Conservation (phyloP, 2,797 vertebrate genomes). For the Sternotherus odoratus region DNA sequence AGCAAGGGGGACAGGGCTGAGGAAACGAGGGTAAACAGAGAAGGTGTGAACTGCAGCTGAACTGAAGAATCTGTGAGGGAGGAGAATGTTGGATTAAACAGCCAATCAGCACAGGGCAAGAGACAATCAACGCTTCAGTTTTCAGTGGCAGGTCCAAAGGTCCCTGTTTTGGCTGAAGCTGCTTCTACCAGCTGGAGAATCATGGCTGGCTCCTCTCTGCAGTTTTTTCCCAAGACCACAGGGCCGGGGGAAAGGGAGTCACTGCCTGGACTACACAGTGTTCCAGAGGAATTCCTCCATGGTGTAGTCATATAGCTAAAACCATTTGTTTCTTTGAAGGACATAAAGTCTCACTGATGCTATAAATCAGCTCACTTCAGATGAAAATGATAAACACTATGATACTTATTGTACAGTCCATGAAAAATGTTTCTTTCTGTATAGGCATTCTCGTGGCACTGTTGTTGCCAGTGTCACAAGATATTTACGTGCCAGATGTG, state of each 20-base stretch:
- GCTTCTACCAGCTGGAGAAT: too few relatives aligned
- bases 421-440: neutral
- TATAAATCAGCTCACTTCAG: neutral
- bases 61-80: neutral
- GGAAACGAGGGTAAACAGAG: neutral
- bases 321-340: neutral
- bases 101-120: neutral
- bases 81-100: neutral
- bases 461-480: too few relatives aligned
- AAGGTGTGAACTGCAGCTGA: neutral
- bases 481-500: too few relatives aligned
- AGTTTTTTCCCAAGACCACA: too few relatives aligned
- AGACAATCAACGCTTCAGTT: neutral
- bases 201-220: too few relatives aligned
- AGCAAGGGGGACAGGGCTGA: too few relatives aligned
- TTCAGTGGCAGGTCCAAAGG: neutral
- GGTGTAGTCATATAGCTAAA: neutral
- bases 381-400: neutral
- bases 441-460: too few relatives aligned
- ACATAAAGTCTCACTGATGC: neutral
- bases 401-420: rapidly evolving
- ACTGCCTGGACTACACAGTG: too few relatives aligned
- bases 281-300: neutral
- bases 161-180: too few relatives aligned
- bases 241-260: too few relatives aligned